Evolutionary conservation across 2,113 vertebrate species (phyloP).

Genomic region (Petrocephalus zakoni): DNA sequence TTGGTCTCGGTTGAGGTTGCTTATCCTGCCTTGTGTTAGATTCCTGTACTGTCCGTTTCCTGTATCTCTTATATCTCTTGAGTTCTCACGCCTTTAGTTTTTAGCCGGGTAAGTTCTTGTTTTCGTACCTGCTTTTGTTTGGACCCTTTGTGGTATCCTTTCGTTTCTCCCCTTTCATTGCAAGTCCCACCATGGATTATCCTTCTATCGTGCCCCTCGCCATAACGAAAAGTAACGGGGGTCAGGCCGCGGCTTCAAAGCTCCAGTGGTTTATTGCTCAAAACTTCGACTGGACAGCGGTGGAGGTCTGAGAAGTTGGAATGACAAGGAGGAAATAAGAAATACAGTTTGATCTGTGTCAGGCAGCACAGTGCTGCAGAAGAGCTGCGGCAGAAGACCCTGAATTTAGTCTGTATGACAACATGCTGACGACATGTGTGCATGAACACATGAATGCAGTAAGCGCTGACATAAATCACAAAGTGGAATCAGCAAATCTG

Average conservation of each 20-base stretch:
- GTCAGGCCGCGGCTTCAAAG: not conserved
- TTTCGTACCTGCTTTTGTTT: not conserved
- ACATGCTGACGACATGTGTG: not conserved
- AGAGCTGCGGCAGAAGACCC: not conserved
- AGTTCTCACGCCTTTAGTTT: not conserved
- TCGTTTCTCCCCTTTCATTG: not conserved
- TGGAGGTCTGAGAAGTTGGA: not conserved
- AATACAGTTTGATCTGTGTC: not conserved
- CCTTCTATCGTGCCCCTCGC: not conserved
- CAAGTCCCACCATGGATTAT: not conserved
- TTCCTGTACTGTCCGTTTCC: not conserved
- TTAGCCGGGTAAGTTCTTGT: not conserved
- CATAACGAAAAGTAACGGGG: not conserved
- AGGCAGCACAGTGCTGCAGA: not conserved
- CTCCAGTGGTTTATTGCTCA: not conserved
- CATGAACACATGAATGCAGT: not conserved
- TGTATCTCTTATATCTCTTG: too few relatives aligned
- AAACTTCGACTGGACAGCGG: not conserved
- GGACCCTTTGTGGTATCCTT: not conserved
- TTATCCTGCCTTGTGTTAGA: not conserved
- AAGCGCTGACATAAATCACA: not conserved
- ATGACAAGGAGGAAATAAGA: not conserved
- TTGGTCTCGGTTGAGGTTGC: not conserved
- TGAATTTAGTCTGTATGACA: not conserved
- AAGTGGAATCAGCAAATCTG: not conserved